Evolutionary conservation across 2,888 invertebrate genomes (phyloP).

Genomic region (Sclerodermus sp.): DNA sequence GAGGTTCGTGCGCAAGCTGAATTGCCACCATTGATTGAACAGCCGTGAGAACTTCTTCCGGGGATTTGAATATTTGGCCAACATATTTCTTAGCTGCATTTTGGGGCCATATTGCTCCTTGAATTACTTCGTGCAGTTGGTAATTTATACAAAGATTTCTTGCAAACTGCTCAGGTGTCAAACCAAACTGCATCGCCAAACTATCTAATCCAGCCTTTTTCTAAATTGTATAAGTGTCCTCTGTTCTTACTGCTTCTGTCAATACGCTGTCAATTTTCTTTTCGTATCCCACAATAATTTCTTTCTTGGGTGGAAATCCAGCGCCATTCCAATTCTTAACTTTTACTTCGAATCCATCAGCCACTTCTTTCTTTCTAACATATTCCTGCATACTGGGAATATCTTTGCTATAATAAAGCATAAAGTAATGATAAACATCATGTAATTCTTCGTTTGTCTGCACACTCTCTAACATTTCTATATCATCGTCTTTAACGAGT

Average conservation of each 20-base stretch:
- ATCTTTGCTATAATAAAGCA: conserved; percentile 87
- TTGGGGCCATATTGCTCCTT: conserved; percentile 77
- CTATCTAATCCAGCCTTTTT: conserved; percentile 81
- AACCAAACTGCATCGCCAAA: conserved; percentile 87
- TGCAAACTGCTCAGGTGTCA: conserved; percentile 92
- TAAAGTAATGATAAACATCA: conserved; percentile 91
- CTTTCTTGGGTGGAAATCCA: conserved; percentile 65
- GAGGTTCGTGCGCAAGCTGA: conserved; percentile 89
- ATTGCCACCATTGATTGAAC: conserved; percentile 93
- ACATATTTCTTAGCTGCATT: conserved; percentile 79
- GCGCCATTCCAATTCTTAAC: conserved; percentile 59
- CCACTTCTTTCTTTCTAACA: conserved; percentile 68
- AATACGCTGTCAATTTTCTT: conserved; percentile 64
- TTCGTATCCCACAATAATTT: conserved; percentile 62
- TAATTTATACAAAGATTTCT: conserved; percentile 96
- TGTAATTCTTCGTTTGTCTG: conserved; percentile 89
- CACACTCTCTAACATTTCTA: conserved; percentile 74
- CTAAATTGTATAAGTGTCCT: conserved; percentile 88
- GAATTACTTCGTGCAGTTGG: conserved; percentile 92
- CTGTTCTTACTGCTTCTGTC: conserved; percentile 84
- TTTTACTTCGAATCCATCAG: conserved; percentile 63
- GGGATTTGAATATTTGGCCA: conserved; percentile 55
- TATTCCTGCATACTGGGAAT: conserved; percentile 81
- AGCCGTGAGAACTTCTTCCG: conserved; percentile 85
- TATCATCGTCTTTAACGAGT: conserved; percentile 82